phyloP scores from a whole-genome alignment of 2,113 vertebrate species.

The Gila orcuttii region DNA sequence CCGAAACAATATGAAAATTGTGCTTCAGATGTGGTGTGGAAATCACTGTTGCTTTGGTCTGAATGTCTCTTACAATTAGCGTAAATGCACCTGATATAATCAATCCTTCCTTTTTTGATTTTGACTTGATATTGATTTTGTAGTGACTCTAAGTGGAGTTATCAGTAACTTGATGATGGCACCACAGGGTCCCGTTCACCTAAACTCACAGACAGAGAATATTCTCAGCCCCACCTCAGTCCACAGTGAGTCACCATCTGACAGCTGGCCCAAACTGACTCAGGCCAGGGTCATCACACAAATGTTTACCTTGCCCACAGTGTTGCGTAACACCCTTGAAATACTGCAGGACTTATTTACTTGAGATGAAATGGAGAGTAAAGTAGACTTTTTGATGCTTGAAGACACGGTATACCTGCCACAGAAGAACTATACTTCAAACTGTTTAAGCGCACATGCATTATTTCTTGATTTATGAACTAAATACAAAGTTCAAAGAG shows the following conservation, averaged over 20 bases:
- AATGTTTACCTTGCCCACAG: conserved; percentile 16
- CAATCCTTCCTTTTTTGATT: background rate
- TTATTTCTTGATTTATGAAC: background rate
- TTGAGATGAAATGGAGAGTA: background rate
- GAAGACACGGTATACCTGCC: background rate
- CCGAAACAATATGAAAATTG: background rate
- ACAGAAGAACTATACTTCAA: background rate
- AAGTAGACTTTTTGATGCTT: background rate
- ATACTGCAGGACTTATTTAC: background rate
- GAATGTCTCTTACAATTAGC: background rate
- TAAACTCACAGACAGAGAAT: background rate
- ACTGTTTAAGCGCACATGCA: background rate
- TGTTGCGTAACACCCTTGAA: background rate
- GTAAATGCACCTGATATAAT: background rate
- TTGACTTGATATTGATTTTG: background rate
- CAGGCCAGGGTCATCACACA: background rate
- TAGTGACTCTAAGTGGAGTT: background rate
- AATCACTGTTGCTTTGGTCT: background rate
- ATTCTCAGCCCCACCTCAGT: background rate
- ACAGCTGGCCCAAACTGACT: background rate
- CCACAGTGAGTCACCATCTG: conserved; percentile 1
- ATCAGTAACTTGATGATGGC: background rate
- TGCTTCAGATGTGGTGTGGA: background rate
- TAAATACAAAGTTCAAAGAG: background rate
- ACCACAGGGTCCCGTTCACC: background rate